Evolutionary conservation across 2,797 vertebrate species (phyloP).

Genomic region (Aulostomus chinensis): DNA sequence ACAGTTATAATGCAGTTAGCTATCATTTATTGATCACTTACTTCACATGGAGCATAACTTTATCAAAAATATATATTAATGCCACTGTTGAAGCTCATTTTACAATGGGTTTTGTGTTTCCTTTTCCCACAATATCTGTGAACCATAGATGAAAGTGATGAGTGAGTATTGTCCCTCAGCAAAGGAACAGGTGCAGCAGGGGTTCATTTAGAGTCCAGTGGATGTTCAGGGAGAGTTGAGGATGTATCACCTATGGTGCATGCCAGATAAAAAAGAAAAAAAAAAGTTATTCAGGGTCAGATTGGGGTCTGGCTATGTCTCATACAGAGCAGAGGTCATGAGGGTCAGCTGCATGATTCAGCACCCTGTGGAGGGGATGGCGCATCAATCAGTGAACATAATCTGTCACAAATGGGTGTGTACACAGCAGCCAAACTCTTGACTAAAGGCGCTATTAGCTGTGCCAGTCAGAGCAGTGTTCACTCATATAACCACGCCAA

Average conservation of each 20-base stretch:
- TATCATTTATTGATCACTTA: no score
- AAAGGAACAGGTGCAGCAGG: background rate
- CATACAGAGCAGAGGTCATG: constrained; percentile 45
- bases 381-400: constrained; percentile 63
- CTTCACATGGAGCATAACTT: no score
- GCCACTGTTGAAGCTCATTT: no score
- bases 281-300: constrained; percentile 35
- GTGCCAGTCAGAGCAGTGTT: constrained; percentile 62
- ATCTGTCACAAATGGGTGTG: constrained; percentile 57
- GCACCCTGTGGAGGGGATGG: constrained; percentile 34
- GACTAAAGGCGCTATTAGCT: constrained; percentile 52
- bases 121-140: no score
- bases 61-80: no score
- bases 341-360: constrained; percentile 46
- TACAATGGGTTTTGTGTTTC: no score
- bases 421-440: constrained; percentile 46
- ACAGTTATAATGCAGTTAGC: no score
- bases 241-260: constrained; percentile 9
- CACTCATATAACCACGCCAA: constrained; percentile 42
- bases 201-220: constrained; percentile 23
- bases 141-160: no score
- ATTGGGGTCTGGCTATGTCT: constrained; percentile 30
- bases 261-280: no score
- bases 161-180: no score
- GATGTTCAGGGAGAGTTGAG: constrained; percentile 12